These are phyloP conservation scores for Mormyrus lacerda DNA, from an alignment of 2,113 vertebrate species.

Conservation along the genomic window DNA sequence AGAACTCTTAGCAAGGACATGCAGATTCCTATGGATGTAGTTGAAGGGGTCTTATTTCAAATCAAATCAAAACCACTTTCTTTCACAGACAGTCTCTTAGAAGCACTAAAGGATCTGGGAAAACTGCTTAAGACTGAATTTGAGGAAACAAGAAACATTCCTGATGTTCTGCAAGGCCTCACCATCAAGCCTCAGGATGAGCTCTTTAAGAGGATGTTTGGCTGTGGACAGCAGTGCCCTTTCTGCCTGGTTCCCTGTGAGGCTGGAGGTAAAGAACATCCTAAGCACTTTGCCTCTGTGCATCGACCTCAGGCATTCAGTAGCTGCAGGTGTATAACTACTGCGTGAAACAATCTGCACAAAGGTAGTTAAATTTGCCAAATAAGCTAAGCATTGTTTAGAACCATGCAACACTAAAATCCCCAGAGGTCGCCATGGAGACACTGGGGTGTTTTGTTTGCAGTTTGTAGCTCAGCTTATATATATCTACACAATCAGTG, in stretches of 20 bases:
- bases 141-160: neutral
- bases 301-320: constrained; percentile 44
- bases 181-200: constrained; percentile 43
- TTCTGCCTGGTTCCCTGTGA: constrained; percentile 58
- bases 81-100: constrained; percentile 36
- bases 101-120: constrained; percentile 35
- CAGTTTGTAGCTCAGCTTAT: neutral
- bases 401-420: neutral
- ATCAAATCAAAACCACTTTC: constrained; percentile 36
- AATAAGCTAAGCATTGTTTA: neutral
- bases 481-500: neutral
- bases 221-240: constrained; percentile 59
- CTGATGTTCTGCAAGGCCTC: constrained; percentile 25
- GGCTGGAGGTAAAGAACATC: constrained; percentile 41
- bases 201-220: constrained; percentile 49
- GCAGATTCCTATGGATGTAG: constrained; percentile 22
- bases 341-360: neutral
- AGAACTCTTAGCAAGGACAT: constrained; percentile 29
- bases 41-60: constrained; percentile 27
- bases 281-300: constrained; percentile 39
- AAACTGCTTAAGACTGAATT: constrained; percentile 15
- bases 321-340: accelerated
- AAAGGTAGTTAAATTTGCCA: neutral
- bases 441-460: neutral
- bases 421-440: neutral